Evolutionary conservation across 2,113 vertebrate genomes (phyloP).

Genomic region (Laticauda laticaudata): DNA sequence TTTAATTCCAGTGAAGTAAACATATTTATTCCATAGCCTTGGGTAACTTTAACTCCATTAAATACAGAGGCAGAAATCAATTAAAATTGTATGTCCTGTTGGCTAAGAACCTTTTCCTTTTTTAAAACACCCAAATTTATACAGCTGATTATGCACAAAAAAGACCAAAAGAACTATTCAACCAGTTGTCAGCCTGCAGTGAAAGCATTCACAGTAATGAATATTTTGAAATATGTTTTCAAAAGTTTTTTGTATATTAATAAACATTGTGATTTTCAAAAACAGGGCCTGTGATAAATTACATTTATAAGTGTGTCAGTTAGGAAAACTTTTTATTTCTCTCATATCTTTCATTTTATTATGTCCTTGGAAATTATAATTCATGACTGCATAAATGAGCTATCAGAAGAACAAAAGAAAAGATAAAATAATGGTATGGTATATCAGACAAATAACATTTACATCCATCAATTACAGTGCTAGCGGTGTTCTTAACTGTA

Average conservation of each 20-base stretch:
- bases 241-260: background rate
- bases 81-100: background rate
- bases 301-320: slow-evolving; percentile 16
- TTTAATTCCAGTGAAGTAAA: background rate
- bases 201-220: background rate
- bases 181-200: background rate
- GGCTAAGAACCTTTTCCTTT: background rate
- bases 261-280: background rate
- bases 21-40: background rate
- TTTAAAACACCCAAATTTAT: background rate
- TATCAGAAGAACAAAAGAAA: background rate
- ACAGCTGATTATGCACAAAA: background rate
- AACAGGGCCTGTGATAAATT: background rate
- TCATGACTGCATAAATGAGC: slow-evolving; percentile 15
- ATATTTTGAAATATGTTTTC: background rate
- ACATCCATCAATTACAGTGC: background rate
- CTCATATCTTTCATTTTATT: background rate
- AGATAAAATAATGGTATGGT: slow-evolving; percentile 16
- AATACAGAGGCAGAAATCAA: slow-evolving; percentile 23
- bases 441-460: slow-evolving; percentile 14
- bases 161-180: background rate
- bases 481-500: background rate
- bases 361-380: slow-evolving; percentile 11
- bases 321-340: slow-evolving; percentile 34
- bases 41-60: slow-evolving; percentile 5